Percentiles rank a stretch among this genome's conserved stretches.
Conservation (phyloP, 1,140 invertebrate genomes). For the Homarus americanus region DNA sequence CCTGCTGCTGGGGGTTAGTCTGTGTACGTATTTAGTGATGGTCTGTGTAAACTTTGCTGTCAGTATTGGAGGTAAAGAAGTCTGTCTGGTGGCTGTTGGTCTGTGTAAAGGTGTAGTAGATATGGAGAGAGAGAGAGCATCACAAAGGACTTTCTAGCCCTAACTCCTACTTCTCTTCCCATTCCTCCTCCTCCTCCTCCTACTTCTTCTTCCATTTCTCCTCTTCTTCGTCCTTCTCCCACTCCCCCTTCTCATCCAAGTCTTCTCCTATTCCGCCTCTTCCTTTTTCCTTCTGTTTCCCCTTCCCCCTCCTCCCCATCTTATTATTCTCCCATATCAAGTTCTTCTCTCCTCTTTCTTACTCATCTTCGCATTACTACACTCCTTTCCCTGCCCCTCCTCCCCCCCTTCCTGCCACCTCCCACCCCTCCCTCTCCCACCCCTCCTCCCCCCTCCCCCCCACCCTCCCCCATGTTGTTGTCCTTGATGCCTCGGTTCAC, state of each 20-base stretch:
- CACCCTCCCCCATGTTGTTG: background rate
- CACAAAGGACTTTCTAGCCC: background rate
- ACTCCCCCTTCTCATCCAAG: background rate
- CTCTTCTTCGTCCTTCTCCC: background rate
- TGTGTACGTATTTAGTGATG: too few species aligned
- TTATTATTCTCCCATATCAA: background rate
- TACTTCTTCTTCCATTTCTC: background rate
- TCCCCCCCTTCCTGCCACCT: background rate
- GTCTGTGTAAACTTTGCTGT: too few species aligned
- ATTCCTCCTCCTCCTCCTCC: background rate
- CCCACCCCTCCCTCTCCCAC: background rate
- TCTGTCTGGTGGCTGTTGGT: too few species aligned
- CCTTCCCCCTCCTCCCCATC: background rate
- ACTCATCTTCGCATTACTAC: background rate
- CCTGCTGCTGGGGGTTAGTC: too few species aligned
- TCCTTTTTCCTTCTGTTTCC: background rate
- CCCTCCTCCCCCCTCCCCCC: background rate
- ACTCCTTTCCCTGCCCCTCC: background rate
- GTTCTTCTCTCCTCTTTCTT: background rate
- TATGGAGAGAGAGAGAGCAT: too few species aligned
- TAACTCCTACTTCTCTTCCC: background rate
- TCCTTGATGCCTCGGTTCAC: too few species aligned
- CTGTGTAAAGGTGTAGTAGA: too few species aligned
- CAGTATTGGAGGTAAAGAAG: too few species aligned
- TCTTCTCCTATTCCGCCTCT: background rate